Evolutionary conservation across 2,113 vertebrate genomes (phyloP), one percentile per base, ranked within the genome.

Genomic region (Pterocles burchelli): DNA sequence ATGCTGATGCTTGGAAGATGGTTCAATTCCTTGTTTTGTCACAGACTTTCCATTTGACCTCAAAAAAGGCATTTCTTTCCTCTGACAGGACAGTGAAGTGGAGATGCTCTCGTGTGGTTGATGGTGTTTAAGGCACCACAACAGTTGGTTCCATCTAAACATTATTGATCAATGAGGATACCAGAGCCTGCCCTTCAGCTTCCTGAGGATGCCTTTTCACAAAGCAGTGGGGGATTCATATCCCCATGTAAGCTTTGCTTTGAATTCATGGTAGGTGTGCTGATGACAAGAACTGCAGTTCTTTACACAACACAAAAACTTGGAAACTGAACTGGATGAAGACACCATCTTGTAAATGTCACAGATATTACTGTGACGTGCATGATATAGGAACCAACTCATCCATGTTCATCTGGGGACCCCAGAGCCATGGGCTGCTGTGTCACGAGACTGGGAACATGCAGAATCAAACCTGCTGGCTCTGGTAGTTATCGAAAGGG

Each of bases 161-260:
- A 2, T 11, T 20, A 11, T 25, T 0, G 0, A 29, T 55, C 61
- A 36, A 1, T 36, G 34, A 46, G 65, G 22, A 9, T 43, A 15
- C 2, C 49, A 90, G 78, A 46, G 20, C 9, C 17, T 21, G 28
- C 31, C 66, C 57, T 62, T 79, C 25, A 66, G 38, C 76, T 66
- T 76, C 25, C 63, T 43, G 22, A 5, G 29, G 29, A 41, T 71
- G 46, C 33, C 45, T 73, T 66, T 70, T 57, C 41, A n/a, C 24
- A 59, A 29, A 61, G 58, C 33, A 52, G 34, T 25, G 68, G 65
- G n/a, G 46, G 15, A 18, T 58, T 67, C 29, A 21, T 13, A 11
- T 7, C 57, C 17, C 25, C 14, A 1, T 1, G 16, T 18, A 5
- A 38, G 43, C 73, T 66, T 38, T 58, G 73, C n/a, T 79, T 49